phyloP scores from a whole-genome alignment of 2,888 invertebrate genomes.

The Leucozona laternaria region DNA sequence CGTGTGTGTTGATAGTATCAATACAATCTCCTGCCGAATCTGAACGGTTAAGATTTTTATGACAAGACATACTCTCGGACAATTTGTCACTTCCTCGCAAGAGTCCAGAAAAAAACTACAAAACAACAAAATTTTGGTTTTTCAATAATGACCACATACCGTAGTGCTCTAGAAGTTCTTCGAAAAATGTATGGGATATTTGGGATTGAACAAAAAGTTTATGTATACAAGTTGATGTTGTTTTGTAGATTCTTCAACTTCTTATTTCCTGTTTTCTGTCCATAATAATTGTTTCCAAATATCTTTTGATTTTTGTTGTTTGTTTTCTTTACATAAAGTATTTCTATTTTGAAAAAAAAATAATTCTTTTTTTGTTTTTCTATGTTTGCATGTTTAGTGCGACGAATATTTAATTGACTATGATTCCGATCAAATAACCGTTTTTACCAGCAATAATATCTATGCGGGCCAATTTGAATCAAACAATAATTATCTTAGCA shows the following conservation, averaged over 20 bases:
- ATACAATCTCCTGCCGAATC: too few species aligned
- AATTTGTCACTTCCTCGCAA: too few species aligned
- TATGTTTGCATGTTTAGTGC: slow-evolving; percentile 77
- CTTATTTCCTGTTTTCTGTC: slow-evolving; percentile 33
- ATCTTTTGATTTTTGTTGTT: slow-evolving; percentile 46
- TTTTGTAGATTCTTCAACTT: neutral
- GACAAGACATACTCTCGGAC: too few species aligned
- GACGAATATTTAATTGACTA: slow-evolving; percentile 78
- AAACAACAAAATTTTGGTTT: too few species aligned
- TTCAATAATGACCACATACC: neutral
- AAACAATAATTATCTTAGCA: slow-evolving; percentile 54
- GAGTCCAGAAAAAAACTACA: too few species aligned
- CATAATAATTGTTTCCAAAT: slow-evolving; percentile 59
- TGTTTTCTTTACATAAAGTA: slow-evolving; percentile 63
- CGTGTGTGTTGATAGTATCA: too few species aligned
- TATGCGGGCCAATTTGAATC: slow-evolving; percentile 69
- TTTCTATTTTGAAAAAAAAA: slow-evolving; percentile 34
- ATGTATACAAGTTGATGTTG: neutral
- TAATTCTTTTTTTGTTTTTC: slow-evolving; percentile 60
- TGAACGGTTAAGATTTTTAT: too few species aligned
- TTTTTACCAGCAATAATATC: slow-evolving; percentile 75
- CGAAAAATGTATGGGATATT: neutral
- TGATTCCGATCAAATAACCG: slow-evolving; percentile 77
- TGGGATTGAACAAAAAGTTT: neutral
- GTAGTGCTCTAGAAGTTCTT: neutral